phyloP scores from a whole-genome alignment of 2,113 vertebrate species.

The Dicrurus megarhynchus region DNA sequence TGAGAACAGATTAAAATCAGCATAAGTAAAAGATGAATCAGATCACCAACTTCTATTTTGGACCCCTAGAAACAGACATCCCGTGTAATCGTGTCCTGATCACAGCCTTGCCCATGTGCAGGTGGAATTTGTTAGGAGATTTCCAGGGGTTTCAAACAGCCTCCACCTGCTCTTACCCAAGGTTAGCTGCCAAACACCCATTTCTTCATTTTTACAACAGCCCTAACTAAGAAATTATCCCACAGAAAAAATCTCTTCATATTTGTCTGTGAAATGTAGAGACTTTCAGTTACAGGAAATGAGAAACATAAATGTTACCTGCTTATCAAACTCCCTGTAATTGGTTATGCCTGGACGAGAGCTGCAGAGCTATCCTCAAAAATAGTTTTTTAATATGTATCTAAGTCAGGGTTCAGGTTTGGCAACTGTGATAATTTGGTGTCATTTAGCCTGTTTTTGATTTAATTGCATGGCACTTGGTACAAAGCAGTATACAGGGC shows the following conservation, averaged over 20 bases:
- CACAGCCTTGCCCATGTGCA: background rate
- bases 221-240: background rate
- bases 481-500: background rate
- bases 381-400: background rate
- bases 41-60: background rate
- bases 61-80: background rate
- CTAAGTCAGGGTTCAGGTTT: background rate
- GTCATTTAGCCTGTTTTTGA: background rate
- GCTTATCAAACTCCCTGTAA: background rate
- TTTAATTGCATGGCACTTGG: background rate
- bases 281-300: background rate
- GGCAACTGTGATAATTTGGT: background rate
- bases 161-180: background rate
- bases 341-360: background rate
- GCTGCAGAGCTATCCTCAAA: background rate
- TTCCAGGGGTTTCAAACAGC: background rate
- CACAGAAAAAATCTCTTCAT: background rate
- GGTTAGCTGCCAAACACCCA: background rate
- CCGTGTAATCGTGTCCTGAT: background rate
- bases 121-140: background rate
- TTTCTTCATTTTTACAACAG: background rate
- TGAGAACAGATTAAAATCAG: background rate
- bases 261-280: background rate
- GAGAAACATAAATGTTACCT: background rate
- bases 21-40: background rate